Conservation (phyloP, 2,113 vertebrate species). For the Neotragus pygmaeus region DNA sequence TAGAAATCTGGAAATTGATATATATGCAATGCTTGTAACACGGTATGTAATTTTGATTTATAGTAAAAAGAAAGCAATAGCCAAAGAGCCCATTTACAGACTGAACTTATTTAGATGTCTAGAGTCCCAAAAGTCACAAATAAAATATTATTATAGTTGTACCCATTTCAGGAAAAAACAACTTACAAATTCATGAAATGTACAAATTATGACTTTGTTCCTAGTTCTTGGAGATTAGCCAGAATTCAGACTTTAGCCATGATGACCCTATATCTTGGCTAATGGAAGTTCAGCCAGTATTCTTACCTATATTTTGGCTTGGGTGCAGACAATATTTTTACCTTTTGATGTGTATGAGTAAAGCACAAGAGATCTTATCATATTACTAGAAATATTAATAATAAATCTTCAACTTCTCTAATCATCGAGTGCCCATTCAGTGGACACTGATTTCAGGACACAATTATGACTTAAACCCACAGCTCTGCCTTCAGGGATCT, state of each 20-base stretch:
- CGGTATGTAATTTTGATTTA: constrained; percentile 5
- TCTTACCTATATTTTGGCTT: constrained; percentile 14
- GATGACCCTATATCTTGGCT: not conserved
- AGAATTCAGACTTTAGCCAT: not conserved
- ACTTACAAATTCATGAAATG: constrained; percentile 39
- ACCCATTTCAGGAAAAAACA: not conserved
- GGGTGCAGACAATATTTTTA: not conserved
- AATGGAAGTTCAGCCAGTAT: not conserved
- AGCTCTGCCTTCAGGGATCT: not conserved
- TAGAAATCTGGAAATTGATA: constrained; percentile 19
- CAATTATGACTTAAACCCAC: not conserved
- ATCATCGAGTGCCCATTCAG: not conserved
- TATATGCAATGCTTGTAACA: not conserved
- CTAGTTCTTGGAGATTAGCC: constrained; percentile 18
- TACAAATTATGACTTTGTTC: not conserved
- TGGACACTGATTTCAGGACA: not conserved
- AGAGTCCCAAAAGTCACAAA: constrained; percentile 22
- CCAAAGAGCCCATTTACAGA: constrained; percentile 47
- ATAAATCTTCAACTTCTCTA: not conserved
- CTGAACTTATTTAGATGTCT: constrained; percentile 36
- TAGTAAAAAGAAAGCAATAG: constrained; percentile 41
- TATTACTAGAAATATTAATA: constrained; percentile 18
- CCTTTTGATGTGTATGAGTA: constrained; percentile 23
- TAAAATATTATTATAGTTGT: constrained; percentile 43
- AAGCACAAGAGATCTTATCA: not conserved